Percentiles rank a stretch among this genome's conserved stretches.
Conservation (phyloP, 2,888 invertebrate genomes). For the Phymatocera aterrima region DNA sequence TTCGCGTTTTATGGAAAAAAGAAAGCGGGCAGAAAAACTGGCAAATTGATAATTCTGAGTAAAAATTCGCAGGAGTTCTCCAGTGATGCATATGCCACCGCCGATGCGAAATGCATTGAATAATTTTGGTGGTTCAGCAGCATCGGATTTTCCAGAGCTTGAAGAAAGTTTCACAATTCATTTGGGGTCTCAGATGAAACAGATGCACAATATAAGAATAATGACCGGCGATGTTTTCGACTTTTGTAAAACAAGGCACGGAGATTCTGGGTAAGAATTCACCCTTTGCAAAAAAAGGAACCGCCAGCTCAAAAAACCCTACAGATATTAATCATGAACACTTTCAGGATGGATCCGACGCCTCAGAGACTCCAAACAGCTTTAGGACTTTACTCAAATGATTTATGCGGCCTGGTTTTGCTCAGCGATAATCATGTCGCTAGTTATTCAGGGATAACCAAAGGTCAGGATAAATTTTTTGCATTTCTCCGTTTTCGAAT, state of each 20-base stretch:
- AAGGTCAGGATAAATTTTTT: constrained; percentile 73
- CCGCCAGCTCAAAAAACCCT: constrained; percentile 62
- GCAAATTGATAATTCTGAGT: not conserved
- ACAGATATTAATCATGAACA: constrained; percentile 12
- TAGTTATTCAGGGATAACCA: constrained; percentile 80
- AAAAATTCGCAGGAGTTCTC: constrained; percentile 72
- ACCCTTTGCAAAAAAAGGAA: no score
- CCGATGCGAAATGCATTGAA: constrained; percentile 54
- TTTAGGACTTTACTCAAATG: constrained; percentile 94
- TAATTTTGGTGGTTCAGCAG: constrained; percentile 58
- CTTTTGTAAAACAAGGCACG: constrained; percentile 81
- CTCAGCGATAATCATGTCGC: constrained; percentile 82
- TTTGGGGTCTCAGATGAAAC: constrained; percentile 97
- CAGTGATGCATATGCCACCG: constrained; percentile 72
- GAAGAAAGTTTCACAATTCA: constrained; percentile 99
- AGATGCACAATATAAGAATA: constrained; percentile 97
- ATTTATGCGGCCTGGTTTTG: constrained; percentile 91
- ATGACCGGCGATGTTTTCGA: constrained; percentile 90
- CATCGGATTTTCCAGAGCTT: constrained; percentile 74
- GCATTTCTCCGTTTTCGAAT: not conserved
- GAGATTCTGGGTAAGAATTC: constrained; percentile 70
- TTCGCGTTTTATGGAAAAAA: constrained; percentile 3
- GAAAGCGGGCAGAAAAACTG: not conserved
- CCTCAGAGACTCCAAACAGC: constrained; percentile 94
- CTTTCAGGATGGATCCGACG: constrained; percentile 77